Evolutionary conservation across 2,888 invertebrate species (phyloP).

Genomic region (Ganaspis brasiliensis): DNA sequence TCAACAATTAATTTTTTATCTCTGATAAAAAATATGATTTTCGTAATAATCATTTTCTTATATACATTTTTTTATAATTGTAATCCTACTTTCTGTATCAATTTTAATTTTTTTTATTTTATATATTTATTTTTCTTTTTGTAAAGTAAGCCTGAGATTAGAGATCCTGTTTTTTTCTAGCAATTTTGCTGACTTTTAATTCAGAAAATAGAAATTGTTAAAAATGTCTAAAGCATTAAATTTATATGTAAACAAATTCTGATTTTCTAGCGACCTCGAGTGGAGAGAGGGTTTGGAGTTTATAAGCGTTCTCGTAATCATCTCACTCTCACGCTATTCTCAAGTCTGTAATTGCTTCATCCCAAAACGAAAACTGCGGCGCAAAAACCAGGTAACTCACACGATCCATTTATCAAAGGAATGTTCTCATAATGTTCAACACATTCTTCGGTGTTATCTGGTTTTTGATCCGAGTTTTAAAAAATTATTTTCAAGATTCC

Average conservation of each 20-base stretch:
- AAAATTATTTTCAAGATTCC: not conserved
- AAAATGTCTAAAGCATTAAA: too few species aligned
- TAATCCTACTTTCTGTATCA: too few species aligned
- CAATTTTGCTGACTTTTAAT: too few species aligned
- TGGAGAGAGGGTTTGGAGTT: slow-evolving; percentile 45
- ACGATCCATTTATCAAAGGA: slow-evolving; percentile 31
- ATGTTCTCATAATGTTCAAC: slow-evolving; percentile 27
- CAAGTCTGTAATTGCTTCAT: slow-evolving; percentile 46
- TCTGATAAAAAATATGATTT: not conserved
- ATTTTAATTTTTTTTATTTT: too few species aligned
- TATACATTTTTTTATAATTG: not conserved
- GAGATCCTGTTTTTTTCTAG: too few species aligned
- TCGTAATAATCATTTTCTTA: not conserved
- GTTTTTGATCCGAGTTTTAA: slow-evolving; percentile 13
- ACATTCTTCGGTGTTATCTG: slow-evolving; percentile 33
- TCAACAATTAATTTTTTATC: not conserved
- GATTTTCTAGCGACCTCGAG: slow-evolving; percentile 58
- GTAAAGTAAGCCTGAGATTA: too few species aligned
- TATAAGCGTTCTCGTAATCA: slow-evolving; percentile 48
- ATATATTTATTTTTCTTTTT: too few species aligned
- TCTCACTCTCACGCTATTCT: slow-evolving; percentile 51
- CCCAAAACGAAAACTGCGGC: slow-evolving; percentile 52
- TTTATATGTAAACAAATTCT: slow-evolving; percentile 28
- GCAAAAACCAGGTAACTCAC: slow-evolving; percentile 65
- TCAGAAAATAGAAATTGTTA: too few species aligned